phyloP scores from a whole-genome alignment of 2,113 vertebrate species.

The Castor canadensis region DNA sequence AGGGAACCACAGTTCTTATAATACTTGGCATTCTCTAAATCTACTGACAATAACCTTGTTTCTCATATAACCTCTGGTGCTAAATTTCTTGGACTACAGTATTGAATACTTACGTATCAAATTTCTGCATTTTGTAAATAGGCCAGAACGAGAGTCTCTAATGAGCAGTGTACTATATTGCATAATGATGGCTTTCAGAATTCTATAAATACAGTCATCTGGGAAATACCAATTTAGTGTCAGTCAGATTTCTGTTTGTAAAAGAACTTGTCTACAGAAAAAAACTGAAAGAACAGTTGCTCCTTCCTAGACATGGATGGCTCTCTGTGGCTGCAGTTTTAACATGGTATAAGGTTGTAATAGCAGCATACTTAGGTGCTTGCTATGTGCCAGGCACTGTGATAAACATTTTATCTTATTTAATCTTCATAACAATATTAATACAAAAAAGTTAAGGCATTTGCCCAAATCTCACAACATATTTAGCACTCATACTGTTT shows the following conservation, averaged over 20 bases:
- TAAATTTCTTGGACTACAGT: background rate
- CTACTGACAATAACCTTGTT: background rate
- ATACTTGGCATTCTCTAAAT: slow-evolving; percentile 24
- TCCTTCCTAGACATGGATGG: no score
- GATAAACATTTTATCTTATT: background rate
- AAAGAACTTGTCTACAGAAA: background rate
- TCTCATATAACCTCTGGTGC: background rate
- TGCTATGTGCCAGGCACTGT: background rate
- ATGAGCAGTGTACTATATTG: background rate
- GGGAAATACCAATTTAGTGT: background rate
- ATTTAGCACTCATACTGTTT: background rate
- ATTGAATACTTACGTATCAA: background rate
- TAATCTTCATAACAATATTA: slow-evolving; percentile 14
- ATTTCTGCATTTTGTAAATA: slow-evolving; percentile 12
- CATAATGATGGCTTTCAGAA: background rate
- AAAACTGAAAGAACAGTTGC: background rate
- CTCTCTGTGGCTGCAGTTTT: background rate
- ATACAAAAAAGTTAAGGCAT: background rate
- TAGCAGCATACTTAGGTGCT: background rate
- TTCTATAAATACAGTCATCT: background rate
- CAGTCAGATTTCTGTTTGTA: background rate
- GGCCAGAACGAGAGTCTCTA: background rate
- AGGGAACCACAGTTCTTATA: background rate
- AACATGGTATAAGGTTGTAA: background rate
- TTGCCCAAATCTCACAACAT: background rate